Percentiles rank a stretch among this genome's conserved stretches.
These are phyloP conservation scores for Synanthedon tipuliformis DNA, from an alignment of 2,888 invertebrate genomes.

Conservation along the genomic window DNA sequence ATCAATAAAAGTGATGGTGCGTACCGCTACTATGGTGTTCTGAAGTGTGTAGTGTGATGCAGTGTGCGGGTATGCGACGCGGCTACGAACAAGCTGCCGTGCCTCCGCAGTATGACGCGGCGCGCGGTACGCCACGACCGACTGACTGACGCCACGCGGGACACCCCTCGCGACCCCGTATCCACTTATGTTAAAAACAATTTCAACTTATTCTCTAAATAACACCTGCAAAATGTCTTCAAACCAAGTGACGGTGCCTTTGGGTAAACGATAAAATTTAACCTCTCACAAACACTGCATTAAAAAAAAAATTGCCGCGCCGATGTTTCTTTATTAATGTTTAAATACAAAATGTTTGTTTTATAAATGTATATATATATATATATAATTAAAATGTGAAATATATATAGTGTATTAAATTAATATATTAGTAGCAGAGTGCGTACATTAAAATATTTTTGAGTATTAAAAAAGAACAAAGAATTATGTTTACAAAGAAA, in stretches of 20 bases:
- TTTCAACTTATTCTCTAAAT: neutral
- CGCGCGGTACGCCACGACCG: constrained; percentile 46
- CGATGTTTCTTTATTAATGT: neutral
- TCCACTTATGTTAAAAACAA: neutral
- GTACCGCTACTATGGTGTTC: constrained; percentile 24
- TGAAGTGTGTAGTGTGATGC: constrained; percentile 4
- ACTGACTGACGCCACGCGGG: constrained; percentile 8
- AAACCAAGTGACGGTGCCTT: neutral
- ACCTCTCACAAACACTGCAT: no score
- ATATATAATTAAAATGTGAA: no score
- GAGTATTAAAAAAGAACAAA: constrained; percentile 24
- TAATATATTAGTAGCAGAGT: no score
- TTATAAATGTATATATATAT: no score
- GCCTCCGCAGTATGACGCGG: constrained; percentile 61
- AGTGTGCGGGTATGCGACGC: constrained; percentile 5
- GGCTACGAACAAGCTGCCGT: constrained; percentile 3
- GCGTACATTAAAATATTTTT: no score
- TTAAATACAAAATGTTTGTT: neutral
- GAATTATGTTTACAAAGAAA: constrained; percentile 53
- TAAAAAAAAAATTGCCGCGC: neutral
- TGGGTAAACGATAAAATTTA: neutral
- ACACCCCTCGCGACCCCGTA: constrained; percentile 7
- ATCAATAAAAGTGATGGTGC: constrained; percentile 58
- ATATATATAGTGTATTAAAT: no score
- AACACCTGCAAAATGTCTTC: neutral